Conservation (phyloP, 2,113 vertebrate genomes). For the Zingel zingel region DNA sequence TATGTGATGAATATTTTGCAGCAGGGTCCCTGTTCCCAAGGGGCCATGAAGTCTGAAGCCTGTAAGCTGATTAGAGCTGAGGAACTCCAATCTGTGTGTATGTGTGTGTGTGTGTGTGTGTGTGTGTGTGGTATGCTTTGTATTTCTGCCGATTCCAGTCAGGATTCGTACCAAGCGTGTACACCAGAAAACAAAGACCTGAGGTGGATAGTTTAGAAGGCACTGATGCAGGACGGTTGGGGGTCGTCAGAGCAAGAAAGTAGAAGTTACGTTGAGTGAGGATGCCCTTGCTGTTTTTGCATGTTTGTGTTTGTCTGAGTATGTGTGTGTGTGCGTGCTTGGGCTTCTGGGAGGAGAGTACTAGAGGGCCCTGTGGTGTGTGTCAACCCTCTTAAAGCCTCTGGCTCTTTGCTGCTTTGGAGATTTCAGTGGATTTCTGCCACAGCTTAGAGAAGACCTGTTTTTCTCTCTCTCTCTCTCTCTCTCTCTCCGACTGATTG, state of each 20-base stretch:
- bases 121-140: constrained; percentile 22
- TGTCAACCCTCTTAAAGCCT: constrained; percentile 75
- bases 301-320: constrained; percentile 8
- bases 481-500: neutral
- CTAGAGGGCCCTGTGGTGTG: constrained; percentile 72
- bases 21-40: constrained; percentile 57
- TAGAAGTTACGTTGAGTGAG: neutral
- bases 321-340: constrained; percentile 19
- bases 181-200: neutral
- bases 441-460: constrained; percentile 49
- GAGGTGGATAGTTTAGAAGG: neutral
- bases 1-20: constrained; percentile 64
- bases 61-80: constrained; percentile 81
- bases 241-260: neutral
- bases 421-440: constrained; percentile 68
- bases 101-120: constrained; percentile 36
- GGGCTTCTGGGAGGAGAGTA: constrained; percentile 52
- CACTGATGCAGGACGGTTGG: neutral
- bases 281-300: neutral
- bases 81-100: constrained; percentile 67
- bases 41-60: constrained; percentile 66
- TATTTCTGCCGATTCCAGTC: neutral
- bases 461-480: neutral
- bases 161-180: neutral
- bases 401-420: constrained; percentile 53